Conservation (phyloP, 2,888 invertebrate species). For the Dorcus parallelipipedus region DNA sequence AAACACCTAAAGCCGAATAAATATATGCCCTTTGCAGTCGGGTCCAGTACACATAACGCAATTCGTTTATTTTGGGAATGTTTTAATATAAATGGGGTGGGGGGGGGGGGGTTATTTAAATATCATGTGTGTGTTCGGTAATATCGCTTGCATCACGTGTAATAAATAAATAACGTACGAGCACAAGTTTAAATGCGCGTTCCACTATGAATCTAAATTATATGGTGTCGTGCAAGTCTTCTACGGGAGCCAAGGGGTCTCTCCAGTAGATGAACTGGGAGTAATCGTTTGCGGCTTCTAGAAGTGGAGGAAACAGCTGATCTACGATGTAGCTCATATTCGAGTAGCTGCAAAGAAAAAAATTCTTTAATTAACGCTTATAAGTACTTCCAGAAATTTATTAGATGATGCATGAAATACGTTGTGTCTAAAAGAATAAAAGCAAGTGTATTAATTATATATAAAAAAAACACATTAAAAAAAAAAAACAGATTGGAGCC, state of each 20-base stretch:
- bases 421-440: neutral
- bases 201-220: neutral
- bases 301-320: constrained; percentile 88
- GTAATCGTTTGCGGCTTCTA: constrained; percentile 66
- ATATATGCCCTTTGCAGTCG: no score
- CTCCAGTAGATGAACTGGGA: constrained; percentile 93
- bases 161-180: no score
- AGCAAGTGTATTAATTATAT: neutral
- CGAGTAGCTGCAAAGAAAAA: constrained; percentile 72
- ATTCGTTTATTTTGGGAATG: no score
- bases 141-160: no score
- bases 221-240: constrained; percentile 27
- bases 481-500: neutral
- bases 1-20: no score
- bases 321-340: constrained; percentile 93
- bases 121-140: no score
- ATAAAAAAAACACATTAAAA: neutral
- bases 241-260: constrained; percentile 67
- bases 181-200: neutral
- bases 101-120: no score
- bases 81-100: no score
- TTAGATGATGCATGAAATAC: no score
- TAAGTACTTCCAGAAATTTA: neutral
- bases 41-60: no score
- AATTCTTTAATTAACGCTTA: neutral